A percentile compares a stretch with the other conserved stretches of the same genome.
phyloP scores from a whole-genome alignment of 2,797 vertebrate species.

The Melanotaenia nigrans region DNA sequence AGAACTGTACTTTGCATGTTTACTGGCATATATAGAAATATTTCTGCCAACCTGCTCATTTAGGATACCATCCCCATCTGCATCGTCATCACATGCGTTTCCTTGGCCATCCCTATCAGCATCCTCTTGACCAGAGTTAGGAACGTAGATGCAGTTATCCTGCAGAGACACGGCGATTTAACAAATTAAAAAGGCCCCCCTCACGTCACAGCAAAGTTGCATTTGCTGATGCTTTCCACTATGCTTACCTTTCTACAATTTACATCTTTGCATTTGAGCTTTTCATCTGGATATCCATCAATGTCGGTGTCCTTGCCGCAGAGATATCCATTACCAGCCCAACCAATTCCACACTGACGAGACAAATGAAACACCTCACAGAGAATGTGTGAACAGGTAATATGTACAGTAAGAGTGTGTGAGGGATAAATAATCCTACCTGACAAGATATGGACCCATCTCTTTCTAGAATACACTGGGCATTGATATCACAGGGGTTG shows the following conservation, averaged over 20 bases:
- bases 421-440: constrained; percentile 77
- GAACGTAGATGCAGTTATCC: constrained; percentile 95
- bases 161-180: constrained; percentile 53
- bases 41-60: constrained; percentile 90
- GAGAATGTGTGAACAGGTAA: neutral
- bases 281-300: constrained; percentile 96
- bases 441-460: constrained; percentile 89
- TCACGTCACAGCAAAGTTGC: neutral
- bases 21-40: neutral
- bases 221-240: neutral
- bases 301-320: constrained; percentile 98
- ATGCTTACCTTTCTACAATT: constrained; percentile 90
- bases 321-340: constrained; percentile 96
- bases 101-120: constrained; percentile 90
- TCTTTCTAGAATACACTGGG: constrained; percentile 86
- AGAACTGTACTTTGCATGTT: neutral
- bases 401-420: neutral
- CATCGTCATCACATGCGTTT: constrained; percentile 93
- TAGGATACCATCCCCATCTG: constrained; percentile 93
- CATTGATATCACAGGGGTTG: constrained; percentile 93
- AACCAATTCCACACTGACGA: constrained; percentile 93
- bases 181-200: neutral
- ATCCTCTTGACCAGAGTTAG: constrained; percentile 98
- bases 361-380: constrained; percentile 47
- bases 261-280: constrained; percentile 89